A percentile compares a stretch with the other conserved stretches of the same genome.
phyloP scores from a whole-genome alignment of 2,113 vertebrate genomes.

The Crocuta crocuta region DNA sequence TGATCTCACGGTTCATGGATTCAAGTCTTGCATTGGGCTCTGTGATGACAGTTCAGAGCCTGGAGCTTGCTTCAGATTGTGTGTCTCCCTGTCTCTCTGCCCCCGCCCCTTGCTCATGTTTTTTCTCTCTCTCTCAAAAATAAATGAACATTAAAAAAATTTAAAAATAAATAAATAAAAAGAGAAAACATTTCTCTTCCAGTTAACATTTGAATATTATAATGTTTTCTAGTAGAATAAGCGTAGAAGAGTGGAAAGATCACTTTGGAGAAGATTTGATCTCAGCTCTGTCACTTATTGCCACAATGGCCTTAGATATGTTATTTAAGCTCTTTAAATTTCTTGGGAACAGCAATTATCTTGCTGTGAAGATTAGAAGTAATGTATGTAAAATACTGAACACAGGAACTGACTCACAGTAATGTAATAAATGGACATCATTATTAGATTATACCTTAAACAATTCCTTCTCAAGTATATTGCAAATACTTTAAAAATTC shows the following conservation, averaged over 20 bases:
- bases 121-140: too few species aligned
- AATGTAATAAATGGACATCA: slow-evolving; percentile 11
- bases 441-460: neutral
- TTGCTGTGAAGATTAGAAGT: slow-evolving; percentile 37
- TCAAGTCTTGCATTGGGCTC: too few species aligned
- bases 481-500: slow-evolving; percentile 45
- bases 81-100: too few species aligned
- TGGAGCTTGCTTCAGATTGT: too few species aligned
- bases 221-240: slow-evolving; percentile 40
- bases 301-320: neutral
- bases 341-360: slow-evolving; percentile 31
- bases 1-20: too few species aligned
- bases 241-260: slow-evolving; percentile 1
- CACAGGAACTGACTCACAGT: neutral
- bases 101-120: too few species aligned
- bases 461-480: neutral
- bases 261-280: neutral
- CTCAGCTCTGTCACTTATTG: slow-evolving; percentile 25
- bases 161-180: too few species aligned
- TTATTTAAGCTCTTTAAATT: slow-evolving; percentile 53
- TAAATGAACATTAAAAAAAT: too few species aligned
- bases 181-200: neutral
- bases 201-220: slow-evolving; percentile 24
- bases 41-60: too few species aligned
- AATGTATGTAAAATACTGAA: slow-evolving; percentile 21